Evolutionary conservation across 2,113 vertebrate species (phyloP).

Genomic region (zebrafish (Danio rerio)): GRCz12tu NC_133180.1:29413001-29413500

Average conservation of each 20-base stretch:
- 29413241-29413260: neutral
- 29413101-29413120: no score
- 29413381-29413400: neutral
- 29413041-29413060: no score
- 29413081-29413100: no score
- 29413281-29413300: constrained; percentile 5
- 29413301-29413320: neutral
- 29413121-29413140: no score
- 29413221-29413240: neutral
- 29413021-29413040: no score
- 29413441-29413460: neutral
- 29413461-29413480: neutral
- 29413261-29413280: neutral
- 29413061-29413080: no score
- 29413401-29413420: neutral
- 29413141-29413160: no score
- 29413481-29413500: neutral
- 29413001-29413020: no score
- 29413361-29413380: neutral
- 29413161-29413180: constrained; percentile 24
- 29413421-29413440: no score
- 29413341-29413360: no score
- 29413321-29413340: neutral
- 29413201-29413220: neutral
- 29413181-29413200: constrained; percentile 30